phyloP scores from a whole-genome alignment of 2,113 vertebrate genomes.

The Oncorhynchus clarkii region DNA sequence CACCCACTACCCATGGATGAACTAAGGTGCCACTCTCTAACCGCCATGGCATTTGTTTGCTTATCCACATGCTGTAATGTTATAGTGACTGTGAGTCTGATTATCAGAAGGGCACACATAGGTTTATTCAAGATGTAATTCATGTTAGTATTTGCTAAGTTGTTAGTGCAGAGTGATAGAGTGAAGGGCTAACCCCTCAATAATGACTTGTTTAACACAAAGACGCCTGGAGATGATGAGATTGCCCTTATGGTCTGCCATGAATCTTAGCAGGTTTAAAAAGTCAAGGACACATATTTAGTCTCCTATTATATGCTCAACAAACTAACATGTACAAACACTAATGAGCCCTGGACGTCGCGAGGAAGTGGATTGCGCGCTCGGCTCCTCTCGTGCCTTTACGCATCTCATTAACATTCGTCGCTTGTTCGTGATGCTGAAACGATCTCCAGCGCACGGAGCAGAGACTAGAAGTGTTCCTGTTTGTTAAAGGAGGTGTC shows the following conservation, averaged over 20 bases:
- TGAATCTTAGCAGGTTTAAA: not conserved
- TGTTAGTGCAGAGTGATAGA: not conserved
- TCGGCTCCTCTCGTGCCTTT: conserved; percentile 57
- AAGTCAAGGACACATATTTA: not conserved
- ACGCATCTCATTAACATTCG: conserved; percentile 65
- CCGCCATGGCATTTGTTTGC: not conserved
- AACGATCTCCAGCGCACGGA: conserved; percentile 55
- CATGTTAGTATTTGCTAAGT: not conserved
- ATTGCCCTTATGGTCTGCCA: not conserved
- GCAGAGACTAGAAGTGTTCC: conserved; percentile 59
- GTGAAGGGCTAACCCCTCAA: not conserved
- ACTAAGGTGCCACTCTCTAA: not conserved
- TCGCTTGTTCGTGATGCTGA: conserved; percentile 79
- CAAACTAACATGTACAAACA: not conserved
- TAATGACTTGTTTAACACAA: not conserved
- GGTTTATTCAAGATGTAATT: not conserved
- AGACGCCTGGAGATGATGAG: not conserved
- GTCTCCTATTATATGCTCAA: not conserved
- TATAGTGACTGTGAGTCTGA: no score
- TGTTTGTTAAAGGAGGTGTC: conserved; percentile 72
- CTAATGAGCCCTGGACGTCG: not conserved
- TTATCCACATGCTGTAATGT: not conserved
- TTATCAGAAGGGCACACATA: not conserved
- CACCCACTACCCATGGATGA: not conserved
- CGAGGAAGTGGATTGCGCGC: conserved; percentile 1